Evolutionary conservation across 1,140 invertebrate genomes (phyloP).

Genomic region (Sitodiplosis mosellana): DNA sequence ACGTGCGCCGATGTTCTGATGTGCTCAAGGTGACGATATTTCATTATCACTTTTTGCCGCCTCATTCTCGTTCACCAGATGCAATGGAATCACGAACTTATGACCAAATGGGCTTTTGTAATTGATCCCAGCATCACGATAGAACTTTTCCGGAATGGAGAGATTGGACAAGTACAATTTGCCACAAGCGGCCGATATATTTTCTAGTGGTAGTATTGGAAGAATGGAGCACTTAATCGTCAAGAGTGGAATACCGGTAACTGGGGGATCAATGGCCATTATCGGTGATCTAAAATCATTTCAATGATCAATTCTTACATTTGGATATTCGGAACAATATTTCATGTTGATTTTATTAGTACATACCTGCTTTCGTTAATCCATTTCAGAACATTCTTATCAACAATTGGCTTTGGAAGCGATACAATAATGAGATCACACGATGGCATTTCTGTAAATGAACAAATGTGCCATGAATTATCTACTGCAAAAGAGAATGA

Average conservation of each 20-base stretch:
- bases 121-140: conserved; percentile 51
- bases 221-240: conserved; percentile 54
- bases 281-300: conserved; percentile 51
- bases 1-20: no score
- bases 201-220: conserved; percentile 49
- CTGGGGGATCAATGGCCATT: conserved; percentile 63
- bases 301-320: no score
- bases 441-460: conserved; percentile 30
- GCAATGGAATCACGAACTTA: conserved; percentile 70
- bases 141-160: conserved; percentile 59
- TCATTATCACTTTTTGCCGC: neutral
- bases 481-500: conserved; percentile 26
- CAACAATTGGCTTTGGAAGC: conserved; percentile 23
- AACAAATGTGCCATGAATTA: conserved; percentile 16
- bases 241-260: conserved; percentile 41
- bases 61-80: conserved; percentile 33
- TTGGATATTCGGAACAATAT: no score
- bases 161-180: conserved; percentile 76
- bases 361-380: conserved; percentile 34
- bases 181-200: conserved; percentile 42
- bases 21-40: no score
- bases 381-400: conserved; percentile 36
- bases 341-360: neutral
- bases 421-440: conserved; percentile 53
- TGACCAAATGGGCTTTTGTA: conserved; percentile 79